Evolutionary conservation across 2,888 invertebrate species (phyloP).

Genomic region (Siphonodentalium dalli): DNA sequence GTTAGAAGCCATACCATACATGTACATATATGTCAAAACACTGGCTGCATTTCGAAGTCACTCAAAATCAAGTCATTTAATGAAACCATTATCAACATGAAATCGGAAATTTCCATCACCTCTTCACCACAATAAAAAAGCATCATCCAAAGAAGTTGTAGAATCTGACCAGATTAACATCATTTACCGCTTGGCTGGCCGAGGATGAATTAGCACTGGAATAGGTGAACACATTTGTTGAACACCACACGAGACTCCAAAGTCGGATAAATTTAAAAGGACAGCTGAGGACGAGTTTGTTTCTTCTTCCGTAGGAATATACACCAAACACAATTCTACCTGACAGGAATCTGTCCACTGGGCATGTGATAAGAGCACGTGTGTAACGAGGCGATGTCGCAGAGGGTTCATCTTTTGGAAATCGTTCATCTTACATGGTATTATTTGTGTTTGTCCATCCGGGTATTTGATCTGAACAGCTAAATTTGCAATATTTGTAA

Average conservation of each 20-base stretch:
- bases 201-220: constrained; percentile 44
- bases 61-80: no score
- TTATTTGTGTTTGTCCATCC: constrained; percentile 85
- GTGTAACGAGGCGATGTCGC: constrained; percentile 76
- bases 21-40: no score
- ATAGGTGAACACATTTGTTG: constrained; percentile 52
- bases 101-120: no score
- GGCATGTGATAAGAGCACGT: constrained; percentile 87
- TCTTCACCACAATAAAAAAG: no score
- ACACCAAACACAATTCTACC: constrained; percentile 46
- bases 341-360: constrained; percentile 69
- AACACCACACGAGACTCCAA: constrained; percentile 31
- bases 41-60: no score
- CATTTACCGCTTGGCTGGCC: constrained; percentile 39
- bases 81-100: no score
- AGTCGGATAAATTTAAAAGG: no score
- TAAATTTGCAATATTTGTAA: constrained; percentile 77
- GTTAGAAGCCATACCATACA: no score
- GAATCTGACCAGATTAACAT: background rate
- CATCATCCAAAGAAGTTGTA: no score
- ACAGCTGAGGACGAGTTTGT: no score
- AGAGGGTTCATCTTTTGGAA: constrained; percentile 69
- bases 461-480: constrained; percentile 83
- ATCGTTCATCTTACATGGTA: constrained; percentile 80
- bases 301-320: constrained; percentile 30